Conservation (phyloP, 1,140 invertebrate genomes). For the Geopemphigus sp. region DNA sequence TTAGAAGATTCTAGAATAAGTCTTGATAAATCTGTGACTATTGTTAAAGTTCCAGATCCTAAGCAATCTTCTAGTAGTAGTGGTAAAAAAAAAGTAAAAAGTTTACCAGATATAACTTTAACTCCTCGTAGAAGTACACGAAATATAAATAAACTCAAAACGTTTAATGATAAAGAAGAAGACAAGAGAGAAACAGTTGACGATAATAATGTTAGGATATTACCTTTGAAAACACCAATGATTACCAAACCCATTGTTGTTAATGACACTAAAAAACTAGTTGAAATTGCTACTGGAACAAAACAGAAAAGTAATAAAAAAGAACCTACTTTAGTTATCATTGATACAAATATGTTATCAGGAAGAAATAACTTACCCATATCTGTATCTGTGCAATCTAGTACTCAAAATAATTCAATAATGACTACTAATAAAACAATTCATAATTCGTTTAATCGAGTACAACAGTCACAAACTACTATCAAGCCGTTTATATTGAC, state of each 20-base stretch:
- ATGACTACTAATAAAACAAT: slow-evolving; percentile 56
- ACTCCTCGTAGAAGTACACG: slow-evolving; percentile 64
- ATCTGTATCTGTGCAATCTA: slow-evolving; percentile 53
- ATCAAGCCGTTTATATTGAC: slow-evolving; percentile 50
- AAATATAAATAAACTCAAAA: slow-evolving; percentile 64
- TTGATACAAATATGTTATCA: slow-evolving; percentile 72
- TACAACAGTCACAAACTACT: slow-evolving; percentile 45
- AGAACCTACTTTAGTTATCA: slow-evolving; percentile 74
- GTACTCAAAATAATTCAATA: slow-evolving; percentile 25
- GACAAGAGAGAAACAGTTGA: slow-evolving; percentile 56
- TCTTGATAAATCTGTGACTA: slow-evolving; percentile 40
- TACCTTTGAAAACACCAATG: slow-evolving; percentile 67
- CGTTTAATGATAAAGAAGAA: slow-evolving; percentile 63
- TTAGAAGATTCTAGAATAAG: slow-evolving; percentile 49
- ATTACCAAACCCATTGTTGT: slow-evolving; percentile 66
- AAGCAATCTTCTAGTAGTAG: slow-evolving; percentile 22
- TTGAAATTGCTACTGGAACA: slow-evolving; percentile 66
- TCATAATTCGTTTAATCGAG: slow-evolving; percentile 50
- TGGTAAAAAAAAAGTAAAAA: slow-evolving; percentile 55
- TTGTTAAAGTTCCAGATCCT: slow-evolving; percentile 28
- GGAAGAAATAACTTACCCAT: slow-evolving; percentile 65
- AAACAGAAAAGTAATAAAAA: slow-evolving; percentile 65
- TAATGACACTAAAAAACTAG: slow-evolving; percentile 70
- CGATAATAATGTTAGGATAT: slow-evolving; percentile 59
- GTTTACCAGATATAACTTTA: slow-evolving; percentile 57